A percentile compares a stretch with the other conserved stretches of the same genome.
phyloP scores from a whole-genome alignment of 2,113 vertebrate species.

The Eptesicus fuscus region DNA sequence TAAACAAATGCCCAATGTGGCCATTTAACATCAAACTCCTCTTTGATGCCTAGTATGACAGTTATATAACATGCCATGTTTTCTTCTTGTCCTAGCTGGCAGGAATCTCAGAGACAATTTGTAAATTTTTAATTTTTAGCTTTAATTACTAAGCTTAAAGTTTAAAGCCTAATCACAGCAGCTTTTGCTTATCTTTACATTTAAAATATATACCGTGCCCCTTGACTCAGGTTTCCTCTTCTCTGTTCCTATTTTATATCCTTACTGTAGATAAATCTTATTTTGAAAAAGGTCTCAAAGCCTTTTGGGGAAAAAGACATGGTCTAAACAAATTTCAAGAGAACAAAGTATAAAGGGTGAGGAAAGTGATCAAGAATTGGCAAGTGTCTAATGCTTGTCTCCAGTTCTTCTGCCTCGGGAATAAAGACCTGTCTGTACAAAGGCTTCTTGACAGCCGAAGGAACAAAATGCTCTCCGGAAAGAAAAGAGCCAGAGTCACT shows the following conservation, averaged over 20 bases:
- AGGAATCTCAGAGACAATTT: not conserved
- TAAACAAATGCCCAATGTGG: not conserved
- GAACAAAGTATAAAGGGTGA: conserved; percentile 52
- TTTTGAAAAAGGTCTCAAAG: conserved; percentile 45
- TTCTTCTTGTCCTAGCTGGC: not conserved
- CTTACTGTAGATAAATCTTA: conserved; percentile 30
- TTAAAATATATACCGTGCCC: conserved; percentile 2
- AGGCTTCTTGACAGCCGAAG: conserved; percentile 63
- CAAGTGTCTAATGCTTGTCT: conserved; percentile 64
- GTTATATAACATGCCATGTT: not conserved
- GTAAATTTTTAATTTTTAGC: conserved; percentile 2
- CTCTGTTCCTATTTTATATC: conserved; percentile 34
- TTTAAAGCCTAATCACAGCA: not conserved
- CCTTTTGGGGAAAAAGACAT: conserved; percentile 46
- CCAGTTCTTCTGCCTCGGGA: conserved; percentile 53
- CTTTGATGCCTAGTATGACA: not conserved
- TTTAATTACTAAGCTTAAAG: not conserved
- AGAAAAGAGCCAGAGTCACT: conserved; percentile 28
- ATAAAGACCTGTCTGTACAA: conserved; percentile 73
- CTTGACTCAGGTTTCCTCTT: not conserved
- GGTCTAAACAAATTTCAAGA: conserved; percentile 61
- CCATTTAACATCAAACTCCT: not conserved
- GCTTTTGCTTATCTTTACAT: conserved; percentile 1
- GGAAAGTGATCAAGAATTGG: conserved; percentile 53
- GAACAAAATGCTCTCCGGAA: conserved; percentile 66